These are phyloP conservation scores for Brachyistius frenatus DNA, from an alignment of 2,113 vertebrate genomes.

Conservation along the genomic window DNA sequence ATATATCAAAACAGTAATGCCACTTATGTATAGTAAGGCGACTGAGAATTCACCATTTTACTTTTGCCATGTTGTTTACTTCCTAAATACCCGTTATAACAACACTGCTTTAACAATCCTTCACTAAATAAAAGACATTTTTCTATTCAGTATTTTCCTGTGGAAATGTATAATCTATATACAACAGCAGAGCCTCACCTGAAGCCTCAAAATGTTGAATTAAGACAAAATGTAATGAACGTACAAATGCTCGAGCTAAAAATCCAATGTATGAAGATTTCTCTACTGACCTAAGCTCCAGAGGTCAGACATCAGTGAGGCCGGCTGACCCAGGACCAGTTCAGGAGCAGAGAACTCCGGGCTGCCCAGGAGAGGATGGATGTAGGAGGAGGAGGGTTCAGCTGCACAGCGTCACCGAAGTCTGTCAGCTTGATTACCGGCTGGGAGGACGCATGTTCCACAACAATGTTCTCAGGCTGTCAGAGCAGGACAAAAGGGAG, in stretches of 20 bases:
- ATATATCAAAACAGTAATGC: too few relatives aligned
- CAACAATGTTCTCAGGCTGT: constrained; percentile 97
- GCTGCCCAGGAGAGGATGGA: constrained; percentile 94
- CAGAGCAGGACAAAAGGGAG: not conserved
- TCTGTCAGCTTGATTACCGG: constrained; percentile 94
- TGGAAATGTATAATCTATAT: too few relatives aligned
- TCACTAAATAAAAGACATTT: too few relatives aligned
- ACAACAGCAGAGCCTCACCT: too few relatives aligned
- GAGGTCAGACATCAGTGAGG: constrained; percentile 92
- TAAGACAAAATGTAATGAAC: not conserved
- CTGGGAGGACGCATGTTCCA: constrained; percentile 93
- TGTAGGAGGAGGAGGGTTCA: constrained; percentile 87
- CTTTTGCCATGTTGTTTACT: too few relatives aligned
- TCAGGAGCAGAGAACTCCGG: constrained; percentile 98
- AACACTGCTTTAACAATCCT: too few relatives aligned
- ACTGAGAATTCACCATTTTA: too few relatives aligned
- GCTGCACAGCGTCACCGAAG: constrained; percentile 94
- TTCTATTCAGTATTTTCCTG: too few relatives aligned
- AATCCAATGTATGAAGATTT: not conserved
- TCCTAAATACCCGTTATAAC: too few relatives aligned
- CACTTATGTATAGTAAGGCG: too few relatives aligned
- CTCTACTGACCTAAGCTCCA: constrained; percentile 90
- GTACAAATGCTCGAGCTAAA: constrained; percentile 1
- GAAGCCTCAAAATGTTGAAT: too few relatives aligned
- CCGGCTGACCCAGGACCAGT: constrained; percentile 95